phyloP scores from a whole-genome alignment of 2,113 vertebrate species.

The Heloderma charlesbogerti region DNA sequence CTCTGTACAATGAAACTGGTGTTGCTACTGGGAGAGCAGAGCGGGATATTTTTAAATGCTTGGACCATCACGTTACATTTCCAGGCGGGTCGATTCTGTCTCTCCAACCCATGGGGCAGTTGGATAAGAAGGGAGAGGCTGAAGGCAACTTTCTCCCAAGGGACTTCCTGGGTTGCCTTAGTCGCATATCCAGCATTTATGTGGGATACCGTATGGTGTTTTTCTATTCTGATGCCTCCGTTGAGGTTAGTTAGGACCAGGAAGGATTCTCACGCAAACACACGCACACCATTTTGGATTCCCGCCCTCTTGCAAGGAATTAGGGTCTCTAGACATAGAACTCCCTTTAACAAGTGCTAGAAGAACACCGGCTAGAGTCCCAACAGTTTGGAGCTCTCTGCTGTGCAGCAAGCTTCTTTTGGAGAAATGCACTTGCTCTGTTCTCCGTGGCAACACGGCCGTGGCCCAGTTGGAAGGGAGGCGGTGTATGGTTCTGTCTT shows the following conservation, averaged over 20 bases:
- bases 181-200: background rate
- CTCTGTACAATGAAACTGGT: too few relatives aligned
- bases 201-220: background rate
- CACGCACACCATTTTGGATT: background rate
- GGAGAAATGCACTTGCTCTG: too few relatives aligned
- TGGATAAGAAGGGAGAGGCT: background rate
- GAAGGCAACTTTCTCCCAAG: background rate
- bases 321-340: background rate
- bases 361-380: background rate
- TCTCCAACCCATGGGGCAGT: background rate
- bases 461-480: background rate
- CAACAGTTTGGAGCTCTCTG: background rate
- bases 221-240: background rate
- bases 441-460: background rate
- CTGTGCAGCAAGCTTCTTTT: background rate
- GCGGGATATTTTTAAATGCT: background rate
- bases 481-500: too few relatives aligned
- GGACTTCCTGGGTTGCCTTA: background rate
- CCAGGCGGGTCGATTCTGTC: background rate
- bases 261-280: background rate
- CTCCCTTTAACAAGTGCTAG: too few relatives aligned
- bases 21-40: background rate
- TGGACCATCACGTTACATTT: background rate
- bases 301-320: background rate
- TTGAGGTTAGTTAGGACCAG: background rate